A percentile compares a stretch with the other conserved stretches of the same genome.
These are phyloP conservation scores for Chrysomela aeneicollis DNA, from an alignment of 2,888 invertebrate genomes.

Conservation along the genomic window DNA sequence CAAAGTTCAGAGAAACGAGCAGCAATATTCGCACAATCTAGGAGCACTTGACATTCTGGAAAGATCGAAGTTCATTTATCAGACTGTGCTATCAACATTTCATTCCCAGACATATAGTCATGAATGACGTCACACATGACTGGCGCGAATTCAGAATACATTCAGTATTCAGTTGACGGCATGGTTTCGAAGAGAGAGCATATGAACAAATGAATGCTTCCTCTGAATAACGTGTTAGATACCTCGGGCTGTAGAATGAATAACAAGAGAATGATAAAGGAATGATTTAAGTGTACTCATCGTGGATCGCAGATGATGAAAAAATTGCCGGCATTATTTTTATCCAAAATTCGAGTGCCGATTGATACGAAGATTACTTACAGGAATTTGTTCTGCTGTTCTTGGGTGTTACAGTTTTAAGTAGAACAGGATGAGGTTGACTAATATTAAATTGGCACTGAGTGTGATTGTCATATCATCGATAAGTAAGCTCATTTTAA, in stretches of 20 bases:
- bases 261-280: not conserved
- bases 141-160: not conserved
- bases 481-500: not conserved
- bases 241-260: not conserved
- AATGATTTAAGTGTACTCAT: not conserved
- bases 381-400: not conserved
- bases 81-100: not conserved
- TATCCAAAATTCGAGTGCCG: not conserved
- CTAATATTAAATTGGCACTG: not conserved
- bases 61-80: not conserved
- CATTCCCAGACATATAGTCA: not conserved
- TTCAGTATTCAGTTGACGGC: not conserved
- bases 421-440: slow-evolving; percentile 3
- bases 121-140: not conserved
- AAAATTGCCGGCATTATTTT: slow-evolving; percentile 9
- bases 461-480: slow-evolving; percentile 15
- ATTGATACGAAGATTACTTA: not conserved
- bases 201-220: not conserved
- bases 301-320: not conserved
- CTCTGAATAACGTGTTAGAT: not conserved
- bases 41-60: not conserved
- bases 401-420: not conserved
- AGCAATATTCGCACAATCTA: not conserved
- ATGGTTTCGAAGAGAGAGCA: not conserved
- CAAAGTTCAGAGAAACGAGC: not conserved